Base-by-base conservation (phyloP, 2,113 vertebrate species). In the Galeopterus variegatus region DNA sequence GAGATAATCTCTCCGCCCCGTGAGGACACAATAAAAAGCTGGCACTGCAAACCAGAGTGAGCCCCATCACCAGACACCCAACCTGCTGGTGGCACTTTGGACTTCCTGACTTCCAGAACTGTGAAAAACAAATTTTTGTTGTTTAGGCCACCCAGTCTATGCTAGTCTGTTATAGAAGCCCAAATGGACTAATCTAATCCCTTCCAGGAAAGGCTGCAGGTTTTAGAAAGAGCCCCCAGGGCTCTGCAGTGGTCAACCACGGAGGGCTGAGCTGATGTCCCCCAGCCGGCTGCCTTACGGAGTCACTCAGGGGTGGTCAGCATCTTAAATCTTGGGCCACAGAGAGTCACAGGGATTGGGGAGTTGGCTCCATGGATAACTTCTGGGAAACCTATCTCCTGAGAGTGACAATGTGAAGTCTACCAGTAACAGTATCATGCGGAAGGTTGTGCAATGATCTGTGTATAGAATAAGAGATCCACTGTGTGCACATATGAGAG, bases 381-480 rank as follows among this genome's bases (percentile, higher is more conserved):
- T 58, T 73, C n/a, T 50, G 50, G 6, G 36, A 84, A 73, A 65
- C 33, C 36, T 19, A 18, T 62, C 5, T 62, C 5, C 33, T 3
- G 11, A 85, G n/a, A 75, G 41, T 45, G 62, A 69, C 10, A 31
- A 69, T 3, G 41, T 36, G 52, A 83, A 64, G 36, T 41, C 75
- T 1, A 0, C 1, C 0, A 14, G 56, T 4, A 52, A 28, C 26
- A 4, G 69, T 28, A 14, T 21, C 12, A 3, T 8, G 8, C 0
- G 0, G 48, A n/a, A 14, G 62, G 79, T 15, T 31, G 23, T 72
- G 14, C 14, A 56, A 56, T 0, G 28, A 8, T 56, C 54, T 80
- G 48, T 54, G 73, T 36, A 1, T 19, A 36, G 72, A 75, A 41
- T 17, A 92, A 31, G 65, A 31, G 50, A 12, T 17, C 33, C 41